Evolutionary conservation across 2,797 vertebrate species (phyloP).

Genomic region (Coracias cyanogaster): DNA sequence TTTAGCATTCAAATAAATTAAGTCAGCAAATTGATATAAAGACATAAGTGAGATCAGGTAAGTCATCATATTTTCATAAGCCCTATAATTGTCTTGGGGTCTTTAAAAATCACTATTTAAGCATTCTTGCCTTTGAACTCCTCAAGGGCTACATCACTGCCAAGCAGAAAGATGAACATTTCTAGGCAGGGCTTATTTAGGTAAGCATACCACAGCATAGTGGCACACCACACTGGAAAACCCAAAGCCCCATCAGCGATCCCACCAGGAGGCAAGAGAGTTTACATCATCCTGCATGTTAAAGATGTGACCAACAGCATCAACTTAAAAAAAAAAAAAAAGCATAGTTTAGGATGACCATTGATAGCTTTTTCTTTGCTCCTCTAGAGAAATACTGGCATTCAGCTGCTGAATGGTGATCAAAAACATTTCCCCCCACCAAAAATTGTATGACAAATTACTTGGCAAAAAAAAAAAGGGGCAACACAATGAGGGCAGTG

Average conservation of each 20-base stretch:
- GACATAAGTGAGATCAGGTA: background rate
- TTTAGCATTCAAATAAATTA: constrained; percentile 42
- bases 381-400: background rate
- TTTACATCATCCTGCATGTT: background rate
- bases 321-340: background rate
- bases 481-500: background rate
- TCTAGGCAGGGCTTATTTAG: background rate
- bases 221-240: background rate
- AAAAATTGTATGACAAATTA: background rate
- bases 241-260: background rate
- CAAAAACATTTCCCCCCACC: background rate
- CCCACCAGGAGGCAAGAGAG: background rate
- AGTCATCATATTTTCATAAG: constrained; percentile 21
- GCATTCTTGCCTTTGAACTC: constrained; percentile 11
- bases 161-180: background rate
- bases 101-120: background rate
- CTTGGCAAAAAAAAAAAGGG: background rate
- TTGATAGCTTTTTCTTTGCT: background rate
- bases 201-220: background rate
- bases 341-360: background rate
- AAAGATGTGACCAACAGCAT: background rate
- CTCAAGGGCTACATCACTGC: background rate
- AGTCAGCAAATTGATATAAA: constrained; percentile 19
- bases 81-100: background rate
- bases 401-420: background rate